Conservation (phyloP, 2,797 vertebrate species). For the Mormyrus proboscirostris region DNA sequence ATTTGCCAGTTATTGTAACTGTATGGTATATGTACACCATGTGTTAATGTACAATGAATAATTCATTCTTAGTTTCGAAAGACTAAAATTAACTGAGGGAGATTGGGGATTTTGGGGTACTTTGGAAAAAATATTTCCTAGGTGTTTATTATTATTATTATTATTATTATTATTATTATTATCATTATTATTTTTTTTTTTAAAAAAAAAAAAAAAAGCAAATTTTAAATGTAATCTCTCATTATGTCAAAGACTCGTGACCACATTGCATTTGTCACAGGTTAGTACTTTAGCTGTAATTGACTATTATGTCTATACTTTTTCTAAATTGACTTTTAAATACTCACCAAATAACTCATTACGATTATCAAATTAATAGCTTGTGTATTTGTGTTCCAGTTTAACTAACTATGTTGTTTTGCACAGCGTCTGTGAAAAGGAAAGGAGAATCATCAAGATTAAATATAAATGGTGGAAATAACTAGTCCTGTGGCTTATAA, state of each 20-base stretch:
- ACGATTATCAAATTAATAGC: background rate
- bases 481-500: background rate
- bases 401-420: background rate
- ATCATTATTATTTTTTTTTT: background rate
- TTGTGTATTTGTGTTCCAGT: background rate
- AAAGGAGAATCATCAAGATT: background rate
- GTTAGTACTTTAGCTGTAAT: background rate
- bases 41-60: background rate
- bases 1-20: background rate
- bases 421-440: background rate
- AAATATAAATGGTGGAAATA: background rate
- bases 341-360: background rate
- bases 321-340: background rate
- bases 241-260: background rate
- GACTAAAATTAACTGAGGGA: conserved; percentile 7
- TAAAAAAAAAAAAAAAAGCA: background rate
- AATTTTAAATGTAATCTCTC: background rate
- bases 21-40: background rate
- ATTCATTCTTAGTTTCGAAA: conserved; percentile 46
- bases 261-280: background rate
- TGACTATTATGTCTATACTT: background rate
- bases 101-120: background rate
- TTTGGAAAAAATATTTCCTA: background rate
- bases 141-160: background rate
- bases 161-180: background rate